Percentiles rank a stretch among this genome's conserved stretches.
These are phyloP conservation scores for Trichopria drosophilae DNA, from an alignment of 2,888 invertebrate species.

Conservation along the genomic window DNA sequence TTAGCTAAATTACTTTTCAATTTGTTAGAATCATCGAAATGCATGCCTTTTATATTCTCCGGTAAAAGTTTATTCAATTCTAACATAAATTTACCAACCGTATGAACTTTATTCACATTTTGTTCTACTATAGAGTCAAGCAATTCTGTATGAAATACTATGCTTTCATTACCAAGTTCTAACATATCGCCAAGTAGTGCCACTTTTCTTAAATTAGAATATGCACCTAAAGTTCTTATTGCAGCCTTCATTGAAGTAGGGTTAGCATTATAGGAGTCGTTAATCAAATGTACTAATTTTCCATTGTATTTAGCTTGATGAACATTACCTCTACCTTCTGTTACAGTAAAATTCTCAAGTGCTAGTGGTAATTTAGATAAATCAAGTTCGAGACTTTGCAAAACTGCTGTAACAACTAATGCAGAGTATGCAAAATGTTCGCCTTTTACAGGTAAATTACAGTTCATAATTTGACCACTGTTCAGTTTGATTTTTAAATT, in stretches of 20 bases:
- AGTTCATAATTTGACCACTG: conserved; percentile 22
- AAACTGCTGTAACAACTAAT: conserved; percentile 18
- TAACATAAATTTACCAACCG: conserved; percentile 14
- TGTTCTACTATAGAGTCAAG: conserved; percentile 4
- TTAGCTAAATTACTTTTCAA: conserved; percentile 14
- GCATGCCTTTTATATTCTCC: conserved; percentile 15
- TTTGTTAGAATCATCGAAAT: conserved; percentile 20
- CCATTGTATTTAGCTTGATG: conserved; percentile 12
- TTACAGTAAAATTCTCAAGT: conserved; percentile 17
- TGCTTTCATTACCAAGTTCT: conserved; percentile 15
- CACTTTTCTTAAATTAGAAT: conserved; percentile 9
- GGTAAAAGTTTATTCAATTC: conserved; percentile 15
- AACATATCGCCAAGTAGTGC: conserved; percentile 19
- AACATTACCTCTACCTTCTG: conserved; percentile 17
- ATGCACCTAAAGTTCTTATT: conserved; percentile 12
- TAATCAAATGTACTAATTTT: conserved; percentile 17
- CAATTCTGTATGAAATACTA: conserved; percentile 16
- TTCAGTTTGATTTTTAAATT: conserved; percentile 20
- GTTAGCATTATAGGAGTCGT: conserved; percentile 19
- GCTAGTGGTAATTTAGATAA: conserved; percentile 23
- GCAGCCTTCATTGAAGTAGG: conserved; percentile 20
- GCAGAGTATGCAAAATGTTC: conserved; percentile 17
- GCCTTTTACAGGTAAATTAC: conserved; percentile 23
- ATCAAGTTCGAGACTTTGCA: conserved; percentile 19
- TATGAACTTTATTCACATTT: conserved; percentile 13